Base-by-base conservation (phyloP, 2,888 invertebrate species). In the Drosophila quasianomalipes region DNA sequence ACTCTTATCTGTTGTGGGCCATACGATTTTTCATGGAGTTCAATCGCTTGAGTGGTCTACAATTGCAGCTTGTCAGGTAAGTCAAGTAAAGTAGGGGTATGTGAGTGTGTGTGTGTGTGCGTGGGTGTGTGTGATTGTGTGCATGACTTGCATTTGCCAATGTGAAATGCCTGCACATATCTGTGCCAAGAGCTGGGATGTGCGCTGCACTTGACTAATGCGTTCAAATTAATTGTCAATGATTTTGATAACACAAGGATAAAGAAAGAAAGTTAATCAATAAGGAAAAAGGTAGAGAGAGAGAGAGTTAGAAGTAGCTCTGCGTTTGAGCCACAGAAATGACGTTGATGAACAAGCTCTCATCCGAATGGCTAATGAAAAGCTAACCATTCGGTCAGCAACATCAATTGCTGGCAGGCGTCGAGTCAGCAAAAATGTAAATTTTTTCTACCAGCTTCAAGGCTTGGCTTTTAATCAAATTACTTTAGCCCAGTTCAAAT, bases 21-120 rank as follows among this genome's bases (percentile, higher is more conserved):
- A 95, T 99, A 83, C 96, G 97, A 91, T 99, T 99, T 94, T 99
- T 99, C 93, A 98, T 99, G 98, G 98, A 98, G 93, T 99, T 99
- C 94, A 99, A 98, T 94, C 96, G 99, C 81, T 95, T 96, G 88
- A 96, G 97, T 93, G 96, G 97, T 90, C 97, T 97, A 92, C 95
- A 97, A 94, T 96, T 98, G 79, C 97, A 98, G 93, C 95, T 97
- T 85, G 97, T 99, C 82, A 97, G 98, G 97, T 97, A 94, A 94
- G 92, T 44, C 31, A 26, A 22, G 31, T 91, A 57, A 30, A 59
- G 22, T 53, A 28, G 47, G 4, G 16, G 22, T 44, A 49, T 55
- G 44, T 39, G 57, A 44, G 60, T 41, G 37, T 51, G 52, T 47
- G 26, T 22, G 53, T 49, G 60, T 33, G 51, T 33, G 37, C 44